Evolutionary conservation across 2,113 vertebrate species (phyloP), one percentile per base, ranked within the genome.

Genomic region (Clarias gariepinus): DNA sequence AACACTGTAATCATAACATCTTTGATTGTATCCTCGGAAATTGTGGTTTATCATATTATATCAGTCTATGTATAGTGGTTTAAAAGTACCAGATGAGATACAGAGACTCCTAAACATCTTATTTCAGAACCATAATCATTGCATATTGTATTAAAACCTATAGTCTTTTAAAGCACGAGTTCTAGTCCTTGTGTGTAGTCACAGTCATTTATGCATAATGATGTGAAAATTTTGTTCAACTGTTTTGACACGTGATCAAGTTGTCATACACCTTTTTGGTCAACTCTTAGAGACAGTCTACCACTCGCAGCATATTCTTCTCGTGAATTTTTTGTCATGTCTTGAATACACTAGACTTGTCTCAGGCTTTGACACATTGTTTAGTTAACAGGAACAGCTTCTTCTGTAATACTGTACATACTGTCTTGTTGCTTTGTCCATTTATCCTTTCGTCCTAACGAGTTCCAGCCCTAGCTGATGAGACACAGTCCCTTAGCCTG

Each of bases 401-500:
- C 73, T 84, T 19, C 41, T 73, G 41, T 82, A 66, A 82, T 66
- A n/a, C n/a, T n/a, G n/a, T n/a, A 52, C 64, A 53, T 55, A n/a
- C 82, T 83, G 82, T 18, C 30, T 60, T 80, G 78, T 36, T 57
- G 82, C 47, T 83, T 55, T 58, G 77, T 80, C 19, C 78, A 80
- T 80, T 60, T 80, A 80, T 60, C 78, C 78, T 36, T 79, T 16
- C 58, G 55, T 33, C 36, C 58, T 57, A 78, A 79, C 16, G 58
- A 58, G 73, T 84, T 77, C 33, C 9, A 30, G 16, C 3, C n/a
- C 55, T 11, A 41, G 11, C 28, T 58, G 30, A 21, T 73, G 66
- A 41, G 47, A 73, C 7, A 19, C 28, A 84, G 74, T 2, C 33
- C 8, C 47, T 66, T 28, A 69, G 53, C 11, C 3, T 73, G 53